phyloP scores from a whole-genome alignment of 2,113 vertebrate genomes.

The Antennarius striatus region DNA sequence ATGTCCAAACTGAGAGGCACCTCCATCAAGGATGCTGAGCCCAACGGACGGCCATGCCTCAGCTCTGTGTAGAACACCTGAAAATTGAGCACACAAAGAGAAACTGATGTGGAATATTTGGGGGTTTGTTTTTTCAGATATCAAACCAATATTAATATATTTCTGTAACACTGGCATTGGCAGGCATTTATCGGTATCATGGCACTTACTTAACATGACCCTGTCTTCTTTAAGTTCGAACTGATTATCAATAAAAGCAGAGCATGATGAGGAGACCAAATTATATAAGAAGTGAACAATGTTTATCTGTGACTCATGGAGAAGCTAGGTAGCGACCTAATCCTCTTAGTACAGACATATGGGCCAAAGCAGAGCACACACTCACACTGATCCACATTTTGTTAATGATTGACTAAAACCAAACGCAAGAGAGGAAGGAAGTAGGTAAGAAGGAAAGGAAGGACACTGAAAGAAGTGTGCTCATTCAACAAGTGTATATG shows the following conservation, averaged over 20 bases:
- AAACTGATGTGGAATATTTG: not conserved
- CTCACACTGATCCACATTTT: constrained; percentile 54
- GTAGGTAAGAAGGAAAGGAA: not conserved
- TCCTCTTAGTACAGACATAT: constrained; percentile 78
- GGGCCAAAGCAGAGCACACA: constrained; percentile 57
- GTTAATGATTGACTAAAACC: constrained; percentile 50
- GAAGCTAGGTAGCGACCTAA: constrained; percentile 58
- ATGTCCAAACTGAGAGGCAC: constrained; percentile 83
- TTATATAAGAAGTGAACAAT: constrained; percentile 18
- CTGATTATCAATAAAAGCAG: not conserved
- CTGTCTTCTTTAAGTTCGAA: not conserved
- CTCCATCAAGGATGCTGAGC: constrained; percentile 73
- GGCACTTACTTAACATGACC: not conserved
- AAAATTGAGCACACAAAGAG: constrained; percentile 12
- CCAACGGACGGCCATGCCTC: constrained; percentile 71
- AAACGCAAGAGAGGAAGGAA: constrained; percentile 22
- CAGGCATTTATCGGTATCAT: not conserved
- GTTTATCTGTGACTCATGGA: constrained; percentile 36
- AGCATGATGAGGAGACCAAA: constrained; percentile 2
- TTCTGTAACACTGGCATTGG: not conserved
- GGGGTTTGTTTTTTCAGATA: not conserved
- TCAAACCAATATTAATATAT: too few relatives aligned
- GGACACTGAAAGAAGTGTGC: not conserved
- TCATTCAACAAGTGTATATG: not conserved
- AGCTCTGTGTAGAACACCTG: constrained; percentile 92